Evolutionary conservation across 2,888 invertebrate genomes (phyloP), one percentile per base, ranked within the genome.

Genomic region (Tachina grossa): DNA sequence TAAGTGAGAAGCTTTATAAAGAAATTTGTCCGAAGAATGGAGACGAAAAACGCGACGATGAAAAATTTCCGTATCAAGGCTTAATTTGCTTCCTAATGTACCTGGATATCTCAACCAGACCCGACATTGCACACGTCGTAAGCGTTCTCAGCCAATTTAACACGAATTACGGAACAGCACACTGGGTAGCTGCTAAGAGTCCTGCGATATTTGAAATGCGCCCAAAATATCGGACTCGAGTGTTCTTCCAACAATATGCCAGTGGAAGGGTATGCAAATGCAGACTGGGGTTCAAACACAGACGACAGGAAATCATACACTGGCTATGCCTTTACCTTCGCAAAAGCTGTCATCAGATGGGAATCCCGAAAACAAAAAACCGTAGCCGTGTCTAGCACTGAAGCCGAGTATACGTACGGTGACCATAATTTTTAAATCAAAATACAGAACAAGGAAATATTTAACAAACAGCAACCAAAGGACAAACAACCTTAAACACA

Each of bases 61-160:
- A 80, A 76, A 72, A 63, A 41, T 65, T 80, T 11, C 82, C 87
- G 5, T 77, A 83, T 53, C 85, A 87, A 66, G 53, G 55, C 75
- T 57, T 84, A 3, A 19, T 87, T 2, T 84, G 84, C 16, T 69
- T 80, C 1, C 53, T 86, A 13, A 87, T 87, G 88, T 87, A 84
- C 49, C 68, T 86, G 2, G 86, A 87, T n/a, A 75, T 83, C 16
- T 87, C 72, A 10, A 87, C 85, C 9, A 71, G 84, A 22, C 80
- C 86, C 31, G 31, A 31, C 2, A 31, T 31, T 31, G 2, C 31
- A 31, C 31, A 88, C 68, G 72, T 63, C 13, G 86, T 88, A 45
- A 80, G 84, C 43, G 22, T 82, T 2, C 57, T 83, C 14, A 83
- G 85, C 51, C 74, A 85, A 68, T 87, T 53, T 53, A 53, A 53